Percentiles rank a stretch among this genome's conserved stretches.
These are phyloP conservation scores for Acronicta aceris DNA, from an alignment of 2,888 invertebrate genomes.

Conservation along the genomic window DNA sequence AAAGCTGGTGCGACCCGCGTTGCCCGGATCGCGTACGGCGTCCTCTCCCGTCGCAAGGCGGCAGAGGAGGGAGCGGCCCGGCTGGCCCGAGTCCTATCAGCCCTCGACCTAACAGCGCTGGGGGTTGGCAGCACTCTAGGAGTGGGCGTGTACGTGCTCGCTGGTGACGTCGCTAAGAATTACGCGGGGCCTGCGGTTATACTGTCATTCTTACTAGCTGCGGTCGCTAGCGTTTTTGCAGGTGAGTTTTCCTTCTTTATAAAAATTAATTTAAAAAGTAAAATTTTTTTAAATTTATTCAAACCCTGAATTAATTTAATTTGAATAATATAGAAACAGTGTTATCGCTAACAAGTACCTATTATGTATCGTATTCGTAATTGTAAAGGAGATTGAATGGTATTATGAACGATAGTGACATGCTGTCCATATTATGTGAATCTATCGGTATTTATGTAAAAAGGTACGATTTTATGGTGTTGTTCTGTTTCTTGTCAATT, in stretches of 20 bases:
- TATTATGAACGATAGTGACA: no score
- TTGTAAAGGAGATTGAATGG: no score
- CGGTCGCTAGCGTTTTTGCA: constrained; percentile 96
- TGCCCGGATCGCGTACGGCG: constrained; percentile 74
- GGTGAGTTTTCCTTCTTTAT: constrained; percentile 83
- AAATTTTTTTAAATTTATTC: no score
- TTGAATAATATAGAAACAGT: no score
- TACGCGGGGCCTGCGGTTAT: constrained; percentile 96
- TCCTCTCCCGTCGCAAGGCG: constrained; percentile 82
- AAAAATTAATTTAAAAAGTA: no score
- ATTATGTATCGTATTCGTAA: no score
- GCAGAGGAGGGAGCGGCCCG: constrained; percentile 84
- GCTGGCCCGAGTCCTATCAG: constrained; percentile 93
- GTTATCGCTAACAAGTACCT: no score
- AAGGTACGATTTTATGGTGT: no score
- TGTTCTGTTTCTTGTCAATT: no score
- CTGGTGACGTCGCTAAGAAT: constrained; percentile 94
- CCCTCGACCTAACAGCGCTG: constrained; percentile 94
- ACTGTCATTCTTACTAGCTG: constrained; percentile 96
- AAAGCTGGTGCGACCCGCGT: constrained; percentile 78
- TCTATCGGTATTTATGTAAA: no score
- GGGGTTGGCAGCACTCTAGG: constrained; percentile 96
- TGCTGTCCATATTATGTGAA: no score
- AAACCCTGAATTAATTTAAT: no score
- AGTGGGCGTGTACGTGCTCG: constrained; percentile 97